Percentiles rank a stretch among this genome's conserved stretches.
Evolutionary conservation across 2,888 invertebrate genomes (phyloP).

Genomic region (Acanthoscelides obtectus): DNA sequence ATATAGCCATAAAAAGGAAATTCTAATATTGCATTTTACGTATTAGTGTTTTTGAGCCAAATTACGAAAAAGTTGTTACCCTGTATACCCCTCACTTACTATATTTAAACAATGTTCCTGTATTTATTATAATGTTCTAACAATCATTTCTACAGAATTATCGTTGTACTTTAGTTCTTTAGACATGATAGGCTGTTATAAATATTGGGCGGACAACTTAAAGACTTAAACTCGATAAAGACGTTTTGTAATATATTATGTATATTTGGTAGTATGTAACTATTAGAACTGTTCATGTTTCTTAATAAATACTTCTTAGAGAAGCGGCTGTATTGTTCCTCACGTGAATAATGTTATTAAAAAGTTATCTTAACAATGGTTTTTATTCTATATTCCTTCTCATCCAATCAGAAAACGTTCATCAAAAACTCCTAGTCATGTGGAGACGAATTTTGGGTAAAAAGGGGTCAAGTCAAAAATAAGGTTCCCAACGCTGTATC

Average conservation of each 20-base stretch:
- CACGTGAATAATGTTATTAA: constrained; percentile 46
- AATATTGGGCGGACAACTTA: constrained; percentile 41
- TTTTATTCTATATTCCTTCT: constrained; percentile 39
- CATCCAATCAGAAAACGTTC: too few relatives aligned
- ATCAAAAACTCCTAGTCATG: too few relatives aligned
- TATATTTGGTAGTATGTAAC: constrained; percentile 47
- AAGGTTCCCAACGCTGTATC: too few relatives aligned
- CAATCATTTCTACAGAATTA: constrained; percentile 27
- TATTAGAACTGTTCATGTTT: constrained; percentile 47
- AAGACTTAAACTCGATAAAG: constrained; percentile 45
- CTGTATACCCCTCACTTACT: constrained; percentile 6
- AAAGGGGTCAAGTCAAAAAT: too few relatives aligned
- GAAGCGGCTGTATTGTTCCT: constrained; percentile 48
- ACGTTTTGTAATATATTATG: constrained; percentile 48
- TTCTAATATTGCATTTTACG: constrained; percentile 16
- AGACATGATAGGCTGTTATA: constrained; percentile 36
- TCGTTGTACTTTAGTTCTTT: constrained; percentile 25
- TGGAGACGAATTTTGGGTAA: too few relatives aligned
- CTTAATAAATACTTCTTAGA: constrained; percentile 43
- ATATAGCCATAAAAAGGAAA: constrained; percentile 16
- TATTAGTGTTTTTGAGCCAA: constrained; percentile 28
- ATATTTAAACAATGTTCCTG: constrained; percentile 42
- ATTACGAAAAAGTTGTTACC: constrained; percentile 37
- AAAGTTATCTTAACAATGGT: constrained; percentile 45
- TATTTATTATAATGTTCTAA: constrained; percentile 46